Percentiles rank a stretch among this genome's conserved stretches.
Conservation (phyloP, 2,113 vertebrate species). For the Osmerus mordax region DNA sequence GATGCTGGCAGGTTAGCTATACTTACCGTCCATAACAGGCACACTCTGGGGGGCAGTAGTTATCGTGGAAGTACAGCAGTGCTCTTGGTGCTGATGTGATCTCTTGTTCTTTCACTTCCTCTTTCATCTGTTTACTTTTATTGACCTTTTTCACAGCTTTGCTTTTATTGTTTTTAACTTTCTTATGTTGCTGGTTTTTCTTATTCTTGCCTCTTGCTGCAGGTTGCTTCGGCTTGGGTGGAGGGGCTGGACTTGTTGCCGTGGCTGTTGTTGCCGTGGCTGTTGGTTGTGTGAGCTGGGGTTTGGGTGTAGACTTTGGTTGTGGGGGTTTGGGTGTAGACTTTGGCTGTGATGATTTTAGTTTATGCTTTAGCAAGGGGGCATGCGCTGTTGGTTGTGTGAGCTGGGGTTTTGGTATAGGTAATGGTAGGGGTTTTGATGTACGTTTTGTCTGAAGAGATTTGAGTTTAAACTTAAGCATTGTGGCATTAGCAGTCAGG, state of each 20-base stretch:
- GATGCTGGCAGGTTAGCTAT: not conserved
- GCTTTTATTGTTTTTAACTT: conserved; percentile 30
- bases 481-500: no score
- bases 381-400: not conserved
- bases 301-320: not conserved
- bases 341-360: not conserved
- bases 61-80: conserved; percentile 62
- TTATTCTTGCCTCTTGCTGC: conserved; percentile 25
- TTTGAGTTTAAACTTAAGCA: not conserved
- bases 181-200: conserved; percentile 15
- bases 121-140: conserved; percentile 22
- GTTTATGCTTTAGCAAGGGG: not conserved
- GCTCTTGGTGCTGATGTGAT: conserved; percentile 2
- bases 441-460: not conserved
- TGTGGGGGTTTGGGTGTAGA: conserved; percentile 3
- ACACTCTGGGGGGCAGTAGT: conserved; percentile 63
- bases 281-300: no score
- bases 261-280: no score
- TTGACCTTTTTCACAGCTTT: conserved; percentile 36
- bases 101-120: conserved; percentile 19
- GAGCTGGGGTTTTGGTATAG: not conserved
- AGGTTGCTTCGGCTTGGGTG: conserved; percentile 7
- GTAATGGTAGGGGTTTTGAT: conserved; percentile 11
- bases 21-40: conserved; percentile 63
- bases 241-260: not conserved